These are phyloP conservation scores for Anthopleura sola DNA, from an alignment of 64 coral and sea anemone species.

Conservation along the genomic window DNA sequence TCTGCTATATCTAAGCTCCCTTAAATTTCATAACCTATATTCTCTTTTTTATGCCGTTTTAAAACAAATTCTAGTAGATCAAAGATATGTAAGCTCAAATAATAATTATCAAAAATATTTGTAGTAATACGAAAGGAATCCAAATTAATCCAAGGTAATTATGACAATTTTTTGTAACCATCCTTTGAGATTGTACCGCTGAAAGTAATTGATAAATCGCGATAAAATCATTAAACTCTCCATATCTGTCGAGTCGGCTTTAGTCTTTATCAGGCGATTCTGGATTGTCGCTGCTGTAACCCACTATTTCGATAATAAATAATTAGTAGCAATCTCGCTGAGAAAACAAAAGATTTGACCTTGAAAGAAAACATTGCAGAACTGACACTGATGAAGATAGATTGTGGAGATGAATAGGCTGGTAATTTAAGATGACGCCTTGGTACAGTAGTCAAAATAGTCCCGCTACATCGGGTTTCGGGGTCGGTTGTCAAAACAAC, in stretches of 20 bases:
- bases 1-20: neutral
- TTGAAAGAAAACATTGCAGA: neutral
- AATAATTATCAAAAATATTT: too few species aligned
- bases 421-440: neutral
- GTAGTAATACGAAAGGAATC: too few species aligned
- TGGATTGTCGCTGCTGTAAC: neutral
- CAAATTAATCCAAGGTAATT: too few species aligned
- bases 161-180: neutral
- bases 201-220: neutral
- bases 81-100: too few species aligned
- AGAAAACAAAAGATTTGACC: neutral
- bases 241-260: constrained; percentile 2
- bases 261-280: neutral
- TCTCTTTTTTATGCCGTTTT: too few species aligned
- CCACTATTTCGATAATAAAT: neutral
- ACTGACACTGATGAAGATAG: neutral
- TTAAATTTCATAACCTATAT: neutral
- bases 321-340: neutral
- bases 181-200: neutral
- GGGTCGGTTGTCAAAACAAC: neutral
- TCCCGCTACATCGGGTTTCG: neutral
- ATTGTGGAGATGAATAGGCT: neutral
- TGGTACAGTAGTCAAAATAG: neutral
- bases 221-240: neutral
- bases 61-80: too few species aligned